phyloP scores from a whole-genome alignment of 2,797 vertebrate genomes.

The Tokudaia muenninki region DNA sequence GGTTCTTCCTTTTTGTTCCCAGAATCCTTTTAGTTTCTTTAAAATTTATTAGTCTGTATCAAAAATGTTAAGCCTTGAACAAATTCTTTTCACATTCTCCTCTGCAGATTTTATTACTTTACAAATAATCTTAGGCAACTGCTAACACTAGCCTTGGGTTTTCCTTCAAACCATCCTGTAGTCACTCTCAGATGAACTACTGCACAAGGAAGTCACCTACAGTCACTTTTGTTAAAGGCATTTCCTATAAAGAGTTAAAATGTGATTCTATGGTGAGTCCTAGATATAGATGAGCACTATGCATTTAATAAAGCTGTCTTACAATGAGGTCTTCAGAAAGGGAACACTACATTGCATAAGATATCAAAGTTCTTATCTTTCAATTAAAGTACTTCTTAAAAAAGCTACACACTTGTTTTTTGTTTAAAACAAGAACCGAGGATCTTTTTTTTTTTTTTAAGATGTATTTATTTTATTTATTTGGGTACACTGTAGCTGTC shows the following conservation, averaged over 20 bases:
- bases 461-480: too few relatives aligned
- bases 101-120: neutral
- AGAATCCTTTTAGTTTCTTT: conserved; percentile 1
- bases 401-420: neutral
- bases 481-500: too few relatives aligned
- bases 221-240: conserved; percentile 48
- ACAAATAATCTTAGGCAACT: conserved; percentile 23
- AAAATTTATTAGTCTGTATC: conserved; percentile 29
- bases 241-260: conserved; percentile 69
- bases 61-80: neutral
- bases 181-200: neutral
- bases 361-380: conserved; percentile 22
- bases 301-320: neutral
- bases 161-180: conserved; percentile 30
- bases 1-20: neutral
- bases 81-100: conserved; percentile 1
- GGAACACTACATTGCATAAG: neutral
- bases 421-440: too few relatives aligned
- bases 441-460: too few relatives aligned
- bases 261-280: neutral
- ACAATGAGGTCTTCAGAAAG: conserved; percentile 17
- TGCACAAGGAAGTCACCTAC: neutral
- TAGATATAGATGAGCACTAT: conserved; percentile 34
- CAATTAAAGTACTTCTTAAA: conserved; percentile 41
- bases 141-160: conserved; percentile 10